Evolutionary conservation across 2,888 invertebrate species (phyloP), one percentile per base, ranked within the genome.

Genomic region (Cryptocephalus moraei): DNA sequence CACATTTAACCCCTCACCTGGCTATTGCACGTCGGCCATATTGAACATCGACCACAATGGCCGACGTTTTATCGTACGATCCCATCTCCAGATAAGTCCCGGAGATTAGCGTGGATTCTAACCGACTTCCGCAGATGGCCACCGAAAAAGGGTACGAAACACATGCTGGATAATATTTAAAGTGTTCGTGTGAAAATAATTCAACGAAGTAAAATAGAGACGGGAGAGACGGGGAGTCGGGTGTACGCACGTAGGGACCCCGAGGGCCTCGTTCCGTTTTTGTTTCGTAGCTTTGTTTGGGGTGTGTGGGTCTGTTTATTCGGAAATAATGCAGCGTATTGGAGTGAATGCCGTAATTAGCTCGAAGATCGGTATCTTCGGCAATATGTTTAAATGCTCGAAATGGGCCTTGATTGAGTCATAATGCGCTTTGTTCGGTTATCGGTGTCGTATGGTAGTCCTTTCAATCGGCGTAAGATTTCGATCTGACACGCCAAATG

Each of bases 51-150:
- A 59, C 68, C 64, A 65, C 67, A 68, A 69, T 69, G 68, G 69
- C 68, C 59, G 67, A 64, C 58, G 54, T 61, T 60, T 63, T 66
- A 66, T 66, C 66, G 59, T 56, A 53, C 60, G 66, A 66, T 67
- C 62, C 62, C 60, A 67, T 67, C 65, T 58, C 49, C 31, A 59
- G 68, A 69, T 69, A 67, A 62, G 58, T 56, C 51, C 57, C 31
- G 11, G 62, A 69, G 69, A 70, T 69, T 69, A 69, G 61, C 60
- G 62, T 63, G 66, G 67, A 69, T 68, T 61, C 66, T 69, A 71
- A 71, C 71, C 70, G 67, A 71, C 68, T 70, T 71, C 71, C 71
- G 70, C 69, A 70, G 69, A 68, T 70, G 69, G 66, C 61, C 57
- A 58, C 59, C 62, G 55, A 52, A 59, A 59, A 54, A 51, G 56